Evolutionary conservation across 2,888 invertebrate genomes (phyloP), one percentile per base, ranked within the genome.

Genomic region (Congeria kusceri): DNA sequence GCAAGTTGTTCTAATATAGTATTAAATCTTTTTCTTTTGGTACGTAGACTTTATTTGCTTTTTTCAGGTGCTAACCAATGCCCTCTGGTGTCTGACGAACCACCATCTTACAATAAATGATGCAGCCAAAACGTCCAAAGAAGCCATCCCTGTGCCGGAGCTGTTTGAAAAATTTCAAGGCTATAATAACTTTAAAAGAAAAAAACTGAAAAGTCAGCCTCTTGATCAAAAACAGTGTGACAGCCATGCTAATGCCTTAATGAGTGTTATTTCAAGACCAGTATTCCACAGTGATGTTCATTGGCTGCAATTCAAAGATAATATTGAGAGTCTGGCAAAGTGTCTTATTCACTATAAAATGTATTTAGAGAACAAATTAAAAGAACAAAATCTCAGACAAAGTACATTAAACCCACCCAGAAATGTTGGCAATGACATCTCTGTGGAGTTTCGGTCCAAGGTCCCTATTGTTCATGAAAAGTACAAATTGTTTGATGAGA

Each of bases 41-140:
- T 56, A n/a, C 61, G n/a, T n/a, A n/a, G n/a, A n/a, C n/a, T n/a
- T n/a, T n/a, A n/a, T n/a, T n/a, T n/a, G n/a, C n/a, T n/a, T n/a
- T n/a, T 80, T 76, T 67, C 72, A 80, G 80, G 76, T 77, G 25
- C 27, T 77, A 4, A 68, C 65, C 20, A 77, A 72, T 68, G 68
- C 57, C 9, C 32, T 75, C 0, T 69, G 64, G 69, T 75, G 27
- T n/a, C 0, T 63, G 0, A 75, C 75, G 9, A 75, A 75, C 39
- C 75, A 75, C 1, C 63, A 58, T 0, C 4, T 27, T 0, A 57
- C 58, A 3, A 63, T 64, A 1, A 58, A 68, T 46, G 63, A 69
- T 3, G 15, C 57, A 0, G 58, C 57, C 15, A 7, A 0, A 29
- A 56, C 15, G 20, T 13, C 11, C 1, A 56, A 29, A 46, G 46